Evolutionary conservation across 2,888 invertebrate species (phyloP).

Genomic region (Nezara viridula): DNA sequence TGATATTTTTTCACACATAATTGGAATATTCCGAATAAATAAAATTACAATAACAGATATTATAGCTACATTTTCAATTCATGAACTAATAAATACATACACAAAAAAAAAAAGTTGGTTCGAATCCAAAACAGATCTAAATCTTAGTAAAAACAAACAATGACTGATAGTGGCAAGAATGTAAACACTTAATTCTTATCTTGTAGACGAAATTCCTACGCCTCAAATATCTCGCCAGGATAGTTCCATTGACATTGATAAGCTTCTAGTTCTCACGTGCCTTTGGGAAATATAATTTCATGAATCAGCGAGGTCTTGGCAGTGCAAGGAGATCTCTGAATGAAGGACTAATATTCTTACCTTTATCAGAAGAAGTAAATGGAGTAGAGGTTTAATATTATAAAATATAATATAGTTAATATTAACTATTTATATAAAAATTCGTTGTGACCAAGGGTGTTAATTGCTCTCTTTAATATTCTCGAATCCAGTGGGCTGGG

Average conservation of each 20-base stretch:
- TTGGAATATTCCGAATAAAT: no score
- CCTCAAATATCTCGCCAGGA: neutral
- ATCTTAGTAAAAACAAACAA: constrained; percentile 23
- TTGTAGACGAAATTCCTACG: neutral
- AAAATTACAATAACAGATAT: no score
- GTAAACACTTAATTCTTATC: constrained; percentile 6
- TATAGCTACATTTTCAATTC: no score
- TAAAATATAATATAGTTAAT: no score
- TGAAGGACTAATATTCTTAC: neutral
- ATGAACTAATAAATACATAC: neutral
- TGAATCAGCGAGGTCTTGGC: neutral
- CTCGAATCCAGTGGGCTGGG: no score
- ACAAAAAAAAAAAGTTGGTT: neutral
- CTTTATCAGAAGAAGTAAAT: neutral
- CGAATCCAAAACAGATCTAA: neutral
- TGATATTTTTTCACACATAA: no score
- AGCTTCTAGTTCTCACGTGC: neutral
- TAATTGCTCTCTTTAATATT: no score
- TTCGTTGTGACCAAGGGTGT: no score
- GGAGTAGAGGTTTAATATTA: no score
- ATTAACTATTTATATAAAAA: no score
- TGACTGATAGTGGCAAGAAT: neutral
- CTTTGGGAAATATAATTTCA: neutral
- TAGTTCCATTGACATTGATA: neutral
- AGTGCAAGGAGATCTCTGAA: neutral